Percentiles rank a stretch among this genome's conserved stretches.
These are phyloP conservation scores for Pogonocherus hispidulus DNA, from an alignment of 2,888 invertebrate genomes.

Conservation along the genomic window DNA sequence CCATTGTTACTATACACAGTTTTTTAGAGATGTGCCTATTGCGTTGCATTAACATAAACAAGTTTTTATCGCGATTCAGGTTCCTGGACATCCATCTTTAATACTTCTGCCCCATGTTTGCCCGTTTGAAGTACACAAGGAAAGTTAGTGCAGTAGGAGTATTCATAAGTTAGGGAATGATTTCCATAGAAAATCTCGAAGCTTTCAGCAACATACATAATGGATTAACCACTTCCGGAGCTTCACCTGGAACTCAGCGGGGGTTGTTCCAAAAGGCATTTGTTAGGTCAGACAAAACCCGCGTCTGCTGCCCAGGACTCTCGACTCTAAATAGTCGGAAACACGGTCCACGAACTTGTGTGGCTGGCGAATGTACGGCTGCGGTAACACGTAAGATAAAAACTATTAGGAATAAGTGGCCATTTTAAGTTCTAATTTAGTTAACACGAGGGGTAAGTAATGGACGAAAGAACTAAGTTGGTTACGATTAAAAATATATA, in stretches of 20 bases:
- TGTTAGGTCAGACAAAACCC: conserved; percentile 52
- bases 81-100: conserved; percentile 8
- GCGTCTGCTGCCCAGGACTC: conserved; percentile 35
- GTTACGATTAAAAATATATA: conserved; percentile 10
- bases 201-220: conserved; percentile 63
- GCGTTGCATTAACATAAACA: too few relatives aligned
- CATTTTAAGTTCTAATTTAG: conserved; percentile 29
- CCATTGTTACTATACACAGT: too few relatives aligned
- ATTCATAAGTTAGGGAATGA: conserved; percentile 59
- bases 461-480: conserved; percentile 16
- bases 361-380: conserved; percentile 1
- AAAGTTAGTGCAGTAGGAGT: conserved; percentile 34
- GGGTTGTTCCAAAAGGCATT: conserved; percentile 37
- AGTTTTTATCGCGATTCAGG: too few relatives aligned
- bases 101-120: neutral
- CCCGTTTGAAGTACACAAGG: conserved; percentile 26
- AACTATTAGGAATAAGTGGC: conserved; percentile 27
- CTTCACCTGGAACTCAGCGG: conserved; percentile 58
- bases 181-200: conserved; percentile 61
- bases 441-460: conserved; percentile 23
- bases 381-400: conserved; percentile 30
- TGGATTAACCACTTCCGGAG: conserved; percentile 62
- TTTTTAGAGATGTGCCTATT: too few relatives aligned
- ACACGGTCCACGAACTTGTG: conserved; percentile 32
- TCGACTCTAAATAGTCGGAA: conserved; percentile 37